These are phyloP conservation scores for Cyrtorhinus lividipennis DNA, from an alignment of 1,140 invertebrate genomes.

Conservation along the genomic window DNA sequence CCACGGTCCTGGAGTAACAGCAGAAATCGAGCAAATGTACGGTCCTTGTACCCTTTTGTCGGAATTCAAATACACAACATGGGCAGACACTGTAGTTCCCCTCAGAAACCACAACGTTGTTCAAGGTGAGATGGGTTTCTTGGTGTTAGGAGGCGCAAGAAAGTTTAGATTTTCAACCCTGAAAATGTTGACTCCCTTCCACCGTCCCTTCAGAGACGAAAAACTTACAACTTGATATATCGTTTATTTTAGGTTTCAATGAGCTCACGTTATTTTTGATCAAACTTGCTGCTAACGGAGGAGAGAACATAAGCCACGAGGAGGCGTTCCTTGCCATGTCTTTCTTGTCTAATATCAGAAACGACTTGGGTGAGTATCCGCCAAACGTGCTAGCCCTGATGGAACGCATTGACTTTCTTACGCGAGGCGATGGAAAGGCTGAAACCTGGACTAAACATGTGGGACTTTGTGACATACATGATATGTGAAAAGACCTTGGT, in stretches of 20 bases:
- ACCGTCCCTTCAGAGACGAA: too few relatives aligned
- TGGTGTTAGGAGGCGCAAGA: too few relatives aligned
- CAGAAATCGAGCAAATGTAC: neutral
- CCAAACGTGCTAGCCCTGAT: constrained; percentile 14
- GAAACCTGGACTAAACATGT: neutral
- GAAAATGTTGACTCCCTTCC: too few relatives aligned
- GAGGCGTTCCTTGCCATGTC: neutral
- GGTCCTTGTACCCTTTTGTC: neutral
- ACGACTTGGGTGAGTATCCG: constrained; percentile 14
- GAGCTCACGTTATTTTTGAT: neutral
- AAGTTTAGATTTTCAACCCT: too few relatives aligned
- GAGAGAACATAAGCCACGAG: neutral
- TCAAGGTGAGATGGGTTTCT: neutral
- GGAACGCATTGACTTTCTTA: constrained; percentile 11
- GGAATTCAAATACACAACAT: neutral
- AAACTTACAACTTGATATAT: neutral
- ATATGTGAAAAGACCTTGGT: too few relatives aligned
- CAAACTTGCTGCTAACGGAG: neutral
- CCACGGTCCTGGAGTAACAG: neutral
- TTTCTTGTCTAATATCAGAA: constrained; percentile 4
- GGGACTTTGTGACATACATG: too few relatives aligned
- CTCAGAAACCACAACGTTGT: constrained; percentile 1
- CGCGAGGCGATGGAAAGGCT: neutral
- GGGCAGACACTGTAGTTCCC: neutral
- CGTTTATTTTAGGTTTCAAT: neutral